phyloP scores from a whole-genome alignment of 53 echinoderm and acorn worm species.

The Actinopyga echinites region DNA sequence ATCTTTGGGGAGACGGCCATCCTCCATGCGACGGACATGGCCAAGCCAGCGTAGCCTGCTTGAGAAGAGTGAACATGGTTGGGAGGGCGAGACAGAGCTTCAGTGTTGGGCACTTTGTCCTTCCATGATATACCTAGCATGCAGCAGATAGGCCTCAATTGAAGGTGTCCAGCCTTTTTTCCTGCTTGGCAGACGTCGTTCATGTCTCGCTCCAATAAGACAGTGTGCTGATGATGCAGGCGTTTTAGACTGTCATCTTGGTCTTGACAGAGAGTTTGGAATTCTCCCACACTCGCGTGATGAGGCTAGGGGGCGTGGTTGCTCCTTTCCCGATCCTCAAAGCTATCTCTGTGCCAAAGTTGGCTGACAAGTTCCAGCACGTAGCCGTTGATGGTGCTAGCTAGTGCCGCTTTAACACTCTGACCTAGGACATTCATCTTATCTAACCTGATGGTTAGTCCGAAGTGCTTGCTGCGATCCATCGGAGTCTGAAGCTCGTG shows the following conservation, averaged over 20 bases:
- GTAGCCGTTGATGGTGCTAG: slow-evolving; percentile 36
- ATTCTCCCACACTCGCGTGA: too few species aligned
- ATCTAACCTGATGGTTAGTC: slow-evolving; percentile 46
- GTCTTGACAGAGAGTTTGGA: slow-evolving; percentile 51
- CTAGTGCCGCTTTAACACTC: not conserved
- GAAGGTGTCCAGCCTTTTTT: slow-evolving; percentile 38
- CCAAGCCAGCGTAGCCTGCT: slow-evolving; percentile 48
- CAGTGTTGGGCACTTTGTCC: slow-evolving; percentile 48
- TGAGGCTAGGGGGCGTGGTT: too few species aligned
- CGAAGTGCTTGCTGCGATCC: slow-evolving; percentile 47
- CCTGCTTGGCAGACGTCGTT: slow-evolving; percentile 36
- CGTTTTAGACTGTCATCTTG: slow-evolving; percentile 38
- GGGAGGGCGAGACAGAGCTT: slow-evolving; percentile 25
- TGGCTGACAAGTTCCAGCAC: slow-evolving; percentile 5
- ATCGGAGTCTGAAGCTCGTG: not conserved
- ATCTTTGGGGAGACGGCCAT: slow-evolving; percentile 63
- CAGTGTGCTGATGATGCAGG: slow-evolving; percentile 42
- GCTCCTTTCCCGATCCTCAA: too few species aligned
- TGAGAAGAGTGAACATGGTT: slow-evolving; percentile 40
- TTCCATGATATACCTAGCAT: slow-evolving; percentile 50
- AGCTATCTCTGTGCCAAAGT: too few species aligned
- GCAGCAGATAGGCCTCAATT: slow-evolving; percentile 11
- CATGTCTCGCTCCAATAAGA: slow-evolving; percentile 45
- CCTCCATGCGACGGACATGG: slow-evolving; percentile 60
- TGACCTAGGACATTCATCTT: slow-evolving; percentile 32